Conservation (phyloP, 2,113 vertebrate genomes). For the Eurypyga helias region DNA sequence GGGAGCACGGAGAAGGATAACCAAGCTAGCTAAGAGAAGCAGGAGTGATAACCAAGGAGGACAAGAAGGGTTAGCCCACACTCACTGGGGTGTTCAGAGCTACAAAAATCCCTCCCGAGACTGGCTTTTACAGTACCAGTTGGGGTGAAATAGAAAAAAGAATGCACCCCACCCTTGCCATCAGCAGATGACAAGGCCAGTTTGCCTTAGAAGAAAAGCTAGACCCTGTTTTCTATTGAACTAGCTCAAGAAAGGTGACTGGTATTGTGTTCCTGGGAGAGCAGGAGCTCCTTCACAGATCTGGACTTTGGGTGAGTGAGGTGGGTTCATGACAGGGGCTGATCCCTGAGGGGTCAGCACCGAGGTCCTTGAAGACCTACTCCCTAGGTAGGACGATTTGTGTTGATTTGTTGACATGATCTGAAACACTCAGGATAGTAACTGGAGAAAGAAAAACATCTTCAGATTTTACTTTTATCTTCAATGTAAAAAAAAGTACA, state of each 20-base stretch:
- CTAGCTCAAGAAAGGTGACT: not conserved
- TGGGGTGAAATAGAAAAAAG: not conserved
- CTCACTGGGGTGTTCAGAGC: not conserved
- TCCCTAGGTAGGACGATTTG: too few relatives aligned
- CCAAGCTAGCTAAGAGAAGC: not conserved
- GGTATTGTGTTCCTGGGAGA: not conserved
- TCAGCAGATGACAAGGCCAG: not conserved
- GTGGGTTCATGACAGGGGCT: accelerated
- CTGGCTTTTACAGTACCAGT: not conserved
- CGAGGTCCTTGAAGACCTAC: not conserved
- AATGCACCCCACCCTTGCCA: not conserved
- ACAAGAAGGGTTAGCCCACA: not conserved
- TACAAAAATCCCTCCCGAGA: not conserved
- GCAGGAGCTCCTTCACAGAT: not conserved
- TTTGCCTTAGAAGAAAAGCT: not conserved
- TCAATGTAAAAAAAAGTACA: not conserved
- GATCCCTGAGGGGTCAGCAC: not conserved
- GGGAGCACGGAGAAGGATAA: not conserved
- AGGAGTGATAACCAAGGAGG: not conserved
- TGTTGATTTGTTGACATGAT: not conserved
- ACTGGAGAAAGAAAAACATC: not conserved
- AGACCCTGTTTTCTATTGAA: not conserved
- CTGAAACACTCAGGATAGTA: not conserved
- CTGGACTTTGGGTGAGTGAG: accelerated
- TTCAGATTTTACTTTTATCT: not conserved